Base-by-base conservation (phyloP, 2,797 vertebrate species). In the Coregonus suidteri region DNA sequence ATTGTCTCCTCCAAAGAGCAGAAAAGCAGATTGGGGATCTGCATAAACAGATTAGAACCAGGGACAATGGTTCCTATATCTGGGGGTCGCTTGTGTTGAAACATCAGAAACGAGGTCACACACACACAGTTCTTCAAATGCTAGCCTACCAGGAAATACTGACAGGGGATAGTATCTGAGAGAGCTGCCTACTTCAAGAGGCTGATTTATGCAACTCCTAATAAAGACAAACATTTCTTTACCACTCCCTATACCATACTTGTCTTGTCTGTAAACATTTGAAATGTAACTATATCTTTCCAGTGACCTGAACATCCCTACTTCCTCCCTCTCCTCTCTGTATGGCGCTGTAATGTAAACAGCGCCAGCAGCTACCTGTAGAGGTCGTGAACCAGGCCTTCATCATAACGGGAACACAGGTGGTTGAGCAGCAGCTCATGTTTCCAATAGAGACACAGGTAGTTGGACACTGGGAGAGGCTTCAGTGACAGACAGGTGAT, bases 41-140 rank as follows among this genome's bases (percentile, higher is more conserved):
- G 91, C 91, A 91, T 91, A 96, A 96, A 96, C 95, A 96, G 96
- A 97, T 97, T 97, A 96, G 88, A 94, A 94, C 93, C 94, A 92
- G 89, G 94, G 92, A 96, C 94, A 95, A 93, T 95, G 92, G 92
- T 92, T 90, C 90, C 93, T 94, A 91, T 94, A 89, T 88, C 78
- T 47, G 41, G 9, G 2, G 41, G 41, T 92, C 87, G 90, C 80
- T 74, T 47, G 41, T 86, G 86, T 84, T 88, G 78, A 91, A 90
- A 87, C 78, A 87, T 87, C 88, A 95, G 94, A 95, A 93, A 96
- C 94, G 94, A 96, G 96, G 97, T 96, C 96, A 96, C 90, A 92
- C 79, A 87, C 84, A 95, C 92, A 96, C 94, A 93, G 94, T 95
- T 95, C 81, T 74, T 77, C 75, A 51, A 30, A 67, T 56, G 67